Base-by-base conservation (phyloP, 2,888 invertebrate genomes). In the Thymelicus sylvestris region DNA sequence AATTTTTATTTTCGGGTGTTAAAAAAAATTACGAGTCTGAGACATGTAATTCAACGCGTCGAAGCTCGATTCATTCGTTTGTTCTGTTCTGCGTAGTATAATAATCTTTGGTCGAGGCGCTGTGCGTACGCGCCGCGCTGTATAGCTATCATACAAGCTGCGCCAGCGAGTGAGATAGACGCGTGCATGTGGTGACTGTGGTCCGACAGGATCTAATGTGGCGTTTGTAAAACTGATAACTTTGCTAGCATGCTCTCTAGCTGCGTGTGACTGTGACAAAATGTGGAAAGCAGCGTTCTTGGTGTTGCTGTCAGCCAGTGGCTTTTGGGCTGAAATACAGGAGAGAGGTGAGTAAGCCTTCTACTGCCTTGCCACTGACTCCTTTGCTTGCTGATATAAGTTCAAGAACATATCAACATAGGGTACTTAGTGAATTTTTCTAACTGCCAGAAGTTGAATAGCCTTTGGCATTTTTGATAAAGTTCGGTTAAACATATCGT, bases 321-420 rank as follows among this genome's bases (percentile, higher is more conserved):
- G 80, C 80, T 77, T 78, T 79, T 77, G 75, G 65, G 90, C 89
- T 41, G 92, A 91, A 39, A 77, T 92, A 59, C 91, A 92, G 80
- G 92, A 92, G 80, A 85, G 91, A 92, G 92, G 92, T 92, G 76
- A 84, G 84, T 74, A 19, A 47, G 41, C 62, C 59, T 66, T 52
- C 12, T 39, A 47, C 8, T 44, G 3, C 62, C 44, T n/a, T 64
- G 52, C 52, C 59, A 48, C 13, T 19, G 59, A 50, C 39, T 60
- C 19, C 41, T 52, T 47, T 55, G 6, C n/a, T 55, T 63, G 38
- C 52, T 63, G 55, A 48, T 39, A 48, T 69, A 68, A 62, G 52
- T 41, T 62, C 48, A 44, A 44, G 44, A 62, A 48, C 39, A 38
- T 39, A 15, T 31, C 31, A 31, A 31, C 31, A 31, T 31, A 31